These are phyloP conservation scores for Percina caprodes DNA, from an alignment of 2,113 vertebrate genomes.

Conservation along the genomic window DNA sequence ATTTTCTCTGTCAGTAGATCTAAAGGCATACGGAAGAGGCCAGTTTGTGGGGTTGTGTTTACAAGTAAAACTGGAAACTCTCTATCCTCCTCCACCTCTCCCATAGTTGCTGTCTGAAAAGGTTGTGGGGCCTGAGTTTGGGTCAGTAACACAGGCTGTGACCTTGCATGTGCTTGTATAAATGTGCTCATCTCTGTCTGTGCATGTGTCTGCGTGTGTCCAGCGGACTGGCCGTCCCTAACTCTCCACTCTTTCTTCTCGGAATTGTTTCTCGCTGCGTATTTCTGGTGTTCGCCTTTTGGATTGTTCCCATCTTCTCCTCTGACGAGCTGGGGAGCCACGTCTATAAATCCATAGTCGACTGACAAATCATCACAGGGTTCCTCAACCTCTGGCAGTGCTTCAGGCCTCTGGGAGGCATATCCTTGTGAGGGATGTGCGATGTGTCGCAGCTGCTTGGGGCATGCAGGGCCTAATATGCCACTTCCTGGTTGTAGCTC, in stretches of 20 bases:
- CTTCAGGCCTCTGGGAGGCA: not conserved
- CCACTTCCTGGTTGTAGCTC: not conserved
- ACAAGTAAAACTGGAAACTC: slow-evolving; percentile 11
- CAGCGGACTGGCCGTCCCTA: not conserved
- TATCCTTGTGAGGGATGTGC: slow-evolving; percentile 10
- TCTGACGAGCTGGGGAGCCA: not conserved
- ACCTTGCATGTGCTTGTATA: not conserved
- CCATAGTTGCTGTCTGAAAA: slow-evolving; percentile 2
- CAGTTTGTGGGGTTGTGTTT: not conserved
- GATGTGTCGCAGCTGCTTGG: rapidly evolving
- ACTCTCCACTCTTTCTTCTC: not conserved
- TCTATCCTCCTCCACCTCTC: not conserved
- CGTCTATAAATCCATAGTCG: slow-evolving; percentile 50
- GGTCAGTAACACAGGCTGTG: not conserved
- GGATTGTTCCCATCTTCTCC: not conserved
- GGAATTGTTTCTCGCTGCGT: not conserved
- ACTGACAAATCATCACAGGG: not conserved
- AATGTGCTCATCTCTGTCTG: slow-evolving; percentile 8
- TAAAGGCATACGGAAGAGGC: not conserved
- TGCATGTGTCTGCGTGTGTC: not conserved
- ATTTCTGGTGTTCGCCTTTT: not conserved
- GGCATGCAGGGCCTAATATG: not conserved
- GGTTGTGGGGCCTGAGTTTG: not conserved
- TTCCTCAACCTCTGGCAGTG: not conserved
- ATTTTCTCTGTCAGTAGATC: not conserved